phyloP scores from a whole-genome alignment of 2,797 vertebrate species.

The Prunella strophiata region DNA sequence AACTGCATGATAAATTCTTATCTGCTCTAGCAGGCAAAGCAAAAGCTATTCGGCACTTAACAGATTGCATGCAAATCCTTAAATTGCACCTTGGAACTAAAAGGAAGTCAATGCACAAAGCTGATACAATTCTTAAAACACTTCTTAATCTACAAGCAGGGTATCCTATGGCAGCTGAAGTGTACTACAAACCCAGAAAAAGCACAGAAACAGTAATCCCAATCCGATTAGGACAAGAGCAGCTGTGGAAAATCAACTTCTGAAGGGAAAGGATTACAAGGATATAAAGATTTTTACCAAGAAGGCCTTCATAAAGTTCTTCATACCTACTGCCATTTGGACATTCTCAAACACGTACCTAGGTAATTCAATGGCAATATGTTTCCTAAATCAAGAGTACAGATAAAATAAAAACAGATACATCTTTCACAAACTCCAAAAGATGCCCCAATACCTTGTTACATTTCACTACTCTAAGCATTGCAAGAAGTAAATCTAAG shows the following conservation, averaged over 20 bases:
- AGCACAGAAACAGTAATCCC: background rate
- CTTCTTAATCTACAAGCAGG: background rate
- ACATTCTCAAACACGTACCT: background rate
- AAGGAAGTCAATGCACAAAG: conserved; percentile 24
- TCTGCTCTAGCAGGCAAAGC: conserved; percentile 34
- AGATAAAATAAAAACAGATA: background rate
- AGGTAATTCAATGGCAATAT: background rate
- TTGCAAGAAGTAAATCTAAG: background rate
- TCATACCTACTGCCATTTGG: background rate
- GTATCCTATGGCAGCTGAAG: background rate
- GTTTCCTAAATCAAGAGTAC: background rate
- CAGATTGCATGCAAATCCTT: conserved; percentile 32
- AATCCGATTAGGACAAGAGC: background rate
- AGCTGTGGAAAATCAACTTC: background rate
- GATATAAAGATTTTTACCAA: background rate
- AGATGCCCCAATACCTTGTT: background rate
- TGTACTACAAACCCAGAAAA: background rate
- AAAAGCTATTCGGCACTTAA: conserved; percentile 17
- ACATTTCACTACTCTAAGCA: background rate
- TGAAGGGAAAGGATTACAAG: background rate
- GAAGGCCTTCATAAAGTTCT: background rate
- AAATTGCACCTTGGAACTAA: conserved; percentile 33
- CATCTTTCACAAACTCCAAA: background rate
- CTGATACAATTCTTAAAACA: background rate
- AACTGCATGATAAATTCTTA: conserved; percentile 40